Evolutionary conservation across 1,140 invertebrate species (phyloP).

Genomic region (Caenorhabditis remanei): DNA sequence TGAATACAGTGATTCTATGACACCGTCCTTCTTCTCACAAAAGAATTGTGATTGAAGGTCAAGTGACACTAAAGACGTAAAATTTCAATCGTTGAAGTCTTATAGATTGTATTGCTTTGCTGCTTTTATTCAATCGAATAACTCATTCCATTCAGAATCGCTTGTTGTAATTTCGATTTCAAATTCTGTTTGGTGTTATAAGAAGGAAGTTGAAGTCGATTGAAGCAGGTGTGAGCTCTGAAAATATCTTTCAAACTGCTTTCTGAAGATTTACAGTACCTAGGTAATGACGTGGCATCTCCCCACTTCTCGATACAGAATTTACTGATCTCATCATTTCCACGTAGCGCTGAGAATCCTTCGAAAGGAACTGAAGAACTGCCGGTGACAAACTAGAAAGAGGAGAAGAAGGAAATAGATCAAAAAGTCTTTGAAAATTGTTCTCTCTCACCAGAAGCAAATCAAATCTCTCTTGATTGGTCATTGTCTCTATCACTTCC

Average conservation of each 20-base stretch:
- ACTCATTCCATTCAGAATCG: slow-evolving; percentile 23
- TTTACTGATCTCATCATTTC: slow-evolving; percentile 40
- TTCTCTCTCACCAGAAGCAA: slow-evolving; percentile 33
- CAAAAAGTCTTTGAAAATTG: neutral
- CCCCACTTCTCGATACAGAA: slow-evolving; percentile 43
- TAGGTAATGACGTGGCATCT: slow-evolving; percentile 36
- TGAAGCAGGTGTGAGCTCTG: slow-evolving; percentile 45
- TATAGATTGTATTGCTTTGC: neutral
- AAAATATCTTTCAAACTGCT: neutral
- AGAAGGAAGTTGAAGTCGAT: slow-evolving; percentile 22
- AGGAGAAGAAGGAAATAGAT: neutral
- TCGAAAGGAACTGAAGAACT: slow-evolving; percentile 46
- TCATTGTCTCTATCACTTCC: slow-evolving; percentile 53
- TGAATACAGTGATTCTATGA: slow-evolving; percentile 16
- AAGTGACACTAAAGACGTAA: neutral
- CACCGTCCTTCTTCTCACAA: slow-evolving; percentile 37
- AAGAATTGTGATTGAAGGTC: slow-evolving; percentile 14
- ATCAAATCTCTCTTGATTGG: slow-evolving; percentile 45
- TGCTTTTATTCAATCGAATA: slow-evolving; percentile 33
- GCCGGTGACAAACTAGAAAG: slow-evolving; percentile 43
- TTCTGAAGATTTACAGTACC: neutral
- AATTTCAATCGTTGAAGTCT: slow-evolving; percentile 16
- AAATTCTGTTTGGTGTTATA: slow-evolving; percentile 28
- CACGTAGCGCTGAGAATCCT: slow-evolving; percentile 42
- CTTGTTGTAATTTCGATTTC: slow-evolving; percentile 35